phyloP scores from a whole-genome alignment of 2,797 vertebrate species.

The Sternotherus odoratus region DNA sequence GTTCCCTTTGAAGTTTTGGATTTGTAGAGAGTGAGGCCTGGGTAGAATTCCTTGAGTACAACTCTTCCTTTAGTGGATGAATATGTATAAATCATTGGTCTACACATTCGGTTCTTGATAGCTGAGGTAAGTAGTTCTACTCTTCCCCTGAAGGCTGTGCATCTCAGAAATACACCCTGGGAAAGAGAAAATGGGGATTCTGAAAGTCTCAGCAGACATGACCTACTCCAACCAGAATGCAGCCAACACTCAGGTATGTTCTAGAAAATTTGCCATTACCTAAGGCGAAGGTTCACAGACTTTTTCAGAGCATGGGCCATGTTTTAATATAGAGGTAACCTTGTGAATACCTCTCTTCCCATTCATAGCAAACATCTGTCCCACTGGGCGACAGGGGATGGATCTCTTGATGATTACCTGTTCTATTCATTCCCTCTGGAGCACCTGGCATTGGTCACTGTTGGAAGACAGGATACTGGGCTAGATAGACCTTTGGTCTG shows the following conservation, averaged over 20 bases:
- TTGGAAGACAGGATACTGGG: no score
- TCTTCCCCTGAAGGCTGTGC: neutral
- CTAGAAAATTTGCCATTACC: neutral
- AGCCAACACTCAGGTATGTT: neutral
- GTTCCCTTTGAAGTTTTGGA: no score
- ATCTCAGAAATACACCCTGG: neutral
- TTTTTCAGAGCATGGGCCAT: neutral
- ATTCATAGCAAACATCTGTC: neutral
- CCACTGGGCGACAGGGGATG: neutral
- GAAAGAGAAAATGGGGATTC: neutral
- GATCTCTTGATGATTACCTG: no score
- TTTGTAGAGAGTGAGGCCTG: no score
- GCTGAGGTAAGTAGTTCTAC: constrained; percentile 26
- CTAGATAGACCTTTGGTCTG: no score
- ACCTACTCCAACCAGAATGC: neutral
- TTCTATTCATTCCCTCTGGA: no score
- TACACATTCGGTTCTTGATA: neutral
- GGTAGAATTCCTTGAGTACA: no score
- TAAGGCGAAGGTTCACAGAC: neutral
- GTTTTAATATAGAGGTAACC: neutral
- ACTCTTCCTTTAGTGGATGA: no score
- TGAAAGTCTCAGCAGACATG: neutral
- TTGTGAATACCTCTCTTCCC: neutral
- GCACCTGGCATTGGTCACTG: no score
- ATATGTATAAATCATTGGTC: no score